phyloP scores from a whole-genome alignment of 2,888 invertebrate genomes.

The Drosophila lutescens region DNA sequence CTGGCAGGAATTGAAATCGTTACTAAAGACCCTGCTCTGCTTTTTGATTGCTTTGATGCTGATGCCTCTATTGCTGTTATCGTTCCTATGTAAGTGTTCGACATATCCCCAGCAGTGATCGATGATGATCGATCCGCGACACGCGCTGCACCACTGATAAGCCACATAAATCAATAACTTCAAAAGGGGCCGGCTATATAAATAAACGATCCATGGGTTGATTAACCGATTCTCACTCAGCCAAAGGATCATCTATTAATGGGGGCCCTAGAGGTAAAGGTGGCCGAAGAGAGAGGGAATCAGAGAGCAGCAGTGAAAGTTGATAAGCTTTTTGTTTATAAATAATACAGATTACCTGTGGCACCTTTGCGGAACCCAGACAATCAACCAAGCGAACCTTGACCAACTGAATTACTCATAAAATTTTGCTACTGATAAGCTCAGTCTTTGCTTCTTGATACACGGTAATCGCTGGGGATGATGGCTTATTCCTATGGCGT shows the following conservation, averaged over 20 bases:
- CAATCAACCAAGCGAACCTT: conserved; percentile 71
- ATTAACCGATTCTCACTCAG: conserved; percentile 51
- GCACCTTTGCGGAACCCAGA: conserved; percentile 60
- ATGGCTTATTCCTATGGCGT: conserved; percentile 5
- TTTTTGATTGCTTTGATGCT: conserved; percentile 80
- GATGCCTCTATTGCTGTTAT: conserved; percentile 77
- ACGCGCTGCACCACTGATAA: conserved; percentile 32
- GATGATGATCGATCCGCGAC: conserved; percentile 32
- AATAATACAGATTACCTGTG: conserved; percentile 57
- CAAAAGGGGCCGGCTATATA: conserved; percentile 59
- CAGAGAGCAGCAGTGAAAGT: conserved; percentile 5
- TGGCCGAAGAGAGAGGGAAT: conserved; percentile 4
- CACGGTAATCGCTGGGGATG: conserved; percentile 14
- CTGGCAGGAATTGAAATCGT: conserved; percentile 76
- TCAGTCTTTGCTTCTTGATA: conserved; percentile 25
- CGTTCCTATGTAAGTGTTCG: conserved; percentile 82
- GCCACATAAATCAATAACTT: conserved; percentile 43
- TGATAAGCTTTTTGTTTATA: conserved; percentile 49
- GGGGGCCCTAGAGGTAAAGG: background rate
- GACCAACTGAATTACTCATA: conserved; percentile 79
- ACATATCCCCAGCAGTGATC: conserved; percentile 41
- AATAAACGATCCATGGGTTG: conserved; percentile 70
- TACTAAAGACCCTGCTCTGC: conserved; percentile 80
- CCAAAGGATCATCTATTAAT: conserved; percentile 31
- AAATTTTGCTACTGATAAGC: conserved; percentile 59